Percentiles rank a stretch among this genome's conserved stretches.
Conservation (phyloP, 2,888 invertebrate species). For the Andrena trimmerana region DNA sequence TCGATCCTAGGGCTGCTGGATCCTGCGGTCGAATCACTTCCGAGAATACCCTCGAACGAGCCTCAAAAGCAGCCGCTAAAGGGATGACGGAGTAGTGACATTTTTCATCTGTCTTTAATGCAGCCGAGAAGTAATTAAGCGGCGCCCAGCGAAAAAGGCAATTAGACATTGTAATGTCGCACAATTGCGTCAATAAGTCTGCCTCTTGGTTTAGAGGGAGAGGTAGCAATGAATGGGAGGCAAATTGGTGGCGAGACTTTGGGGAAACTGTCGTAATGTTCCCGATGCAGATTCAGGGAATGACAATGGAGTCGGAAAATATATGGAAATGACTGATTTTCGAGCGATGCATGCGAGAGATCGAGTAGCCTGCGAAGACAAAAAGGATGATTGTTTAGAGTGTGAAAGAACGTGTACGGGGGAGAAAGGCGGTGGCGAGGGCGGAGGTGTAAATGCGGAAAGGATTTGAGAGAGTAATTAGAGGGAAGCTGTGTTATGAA, state of each 20-base stretch:
- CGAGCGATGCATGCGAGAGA: not conserved
- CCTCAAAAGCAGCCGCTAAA: conserved; percentile 52
- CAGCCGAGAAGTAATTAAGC: conserved; percentile 60
- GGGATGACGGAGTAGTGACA: conserved; percentile 56
- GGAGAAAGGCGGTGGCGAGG: conserved; percentile 20
- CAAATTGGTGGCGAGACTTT: conserved; percentile 26
- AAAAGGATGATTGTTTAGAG: conserved; percentile 21
- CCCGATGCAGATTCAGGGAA: not conserved
- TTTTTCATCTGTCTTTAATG: conserved; percentile 64
- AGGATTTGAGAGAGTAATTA: conserved; percentile 59
- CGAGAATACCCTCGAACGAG: conserved; percentile 48
- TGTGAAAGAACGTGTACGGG: conserved; percentile 21
- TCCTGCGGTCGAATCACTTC: conserved; percentile 59
- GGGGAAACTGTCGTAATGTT: not conserved
- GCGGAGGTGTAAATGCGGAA: conserved; percentile 56
- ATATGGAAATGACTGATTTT: not conserved
- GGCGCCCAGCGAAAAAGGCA: conserved; percentile 48
- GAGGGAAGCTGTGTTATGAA: conserved; percentile 55
- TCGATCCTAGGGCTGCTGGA: conserved; percentile 14
- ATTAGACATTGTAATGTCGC: conserved; percentile 46
- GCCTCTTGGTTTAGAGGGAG: not conserved
- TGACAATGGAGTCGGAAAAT: not conserved
- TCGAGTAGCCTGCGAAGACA: conserved; percentile 3
- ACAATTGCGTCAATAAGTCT: conserved; percentile 10
- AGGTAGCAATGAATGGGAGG: not conserved